Percentiles rank a stretch among this genome's conserved stretches.
Evolutionary conservation across 2,113 vertebrate genomes (phyloP).

Genomic region (Lepisosteus oculatus): DNA sequence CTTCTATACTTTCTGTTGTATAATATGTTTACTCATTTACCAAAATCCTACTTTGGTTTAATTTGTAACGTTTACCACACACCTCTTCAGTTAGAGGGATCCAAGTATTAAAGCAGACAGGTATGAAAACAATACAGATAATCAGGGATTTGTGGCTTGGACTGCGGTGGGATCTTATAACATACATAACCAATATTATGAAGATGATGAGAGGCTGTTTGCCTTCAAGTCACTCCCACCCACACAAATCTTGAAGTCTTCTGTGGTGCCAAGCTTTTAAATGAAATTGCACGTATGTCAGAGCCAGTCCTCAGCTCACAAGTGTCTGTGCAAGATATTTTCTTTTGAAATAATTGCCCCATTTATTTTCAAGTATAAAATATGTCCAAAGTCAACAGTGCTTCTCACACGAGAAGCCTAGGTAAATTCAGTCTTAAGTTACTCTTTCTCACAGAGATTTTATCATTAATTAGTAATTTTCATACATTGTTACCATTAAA

Average conservation of each 20-base stretch:
- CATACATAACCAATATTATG: slow-evolving; percentile 1
- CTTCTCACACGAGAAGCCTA: background rate
- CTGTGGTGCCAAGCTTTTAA: slow-evolving; percentile 6
- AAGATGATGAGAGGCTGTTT: background rate
- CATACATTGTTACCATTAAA: slow-evolving; percentile 20
- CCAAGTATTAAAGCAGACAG: too few species aligned
- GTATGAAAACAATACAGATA: too few species aligned
- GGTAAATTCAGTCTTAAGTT: slow-evolving; percentile 8
- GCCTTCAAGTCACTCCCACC: background rate
- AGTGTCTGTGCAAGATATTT: too few species aligned
- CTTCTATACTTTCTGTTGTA: too few species aligned
- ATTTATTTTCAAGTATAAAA: slow-evolving; percentile 23
- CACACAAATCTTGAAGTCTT: slow-evolving; percentile 1
- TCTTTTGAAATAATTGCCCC: too few species aligned
- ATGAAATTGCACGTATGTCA: slow-evolving; percentile 9
- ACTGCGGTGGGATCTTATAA: background rate
- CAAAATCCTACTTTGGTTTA: too few species aligned
- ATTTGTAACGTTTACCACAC: too few species aligned
- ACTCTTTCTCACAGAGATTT: slow-evolving; percentile 11
- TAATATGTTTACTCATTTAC: too few species aligned
- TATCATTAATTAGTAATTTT: slow-evolving; percentile 21
- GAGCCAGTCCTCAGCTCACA: too few species aligned
- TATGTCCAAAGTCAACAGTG: slow-evolving; percentile 23
- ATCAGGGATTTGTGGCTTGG: background rate
- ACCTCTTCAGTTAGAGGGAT: too few species aligned